Conservation (phyloP, 2,797 vertebrate genomes). For the Peromyscus nudipes region DNA sequence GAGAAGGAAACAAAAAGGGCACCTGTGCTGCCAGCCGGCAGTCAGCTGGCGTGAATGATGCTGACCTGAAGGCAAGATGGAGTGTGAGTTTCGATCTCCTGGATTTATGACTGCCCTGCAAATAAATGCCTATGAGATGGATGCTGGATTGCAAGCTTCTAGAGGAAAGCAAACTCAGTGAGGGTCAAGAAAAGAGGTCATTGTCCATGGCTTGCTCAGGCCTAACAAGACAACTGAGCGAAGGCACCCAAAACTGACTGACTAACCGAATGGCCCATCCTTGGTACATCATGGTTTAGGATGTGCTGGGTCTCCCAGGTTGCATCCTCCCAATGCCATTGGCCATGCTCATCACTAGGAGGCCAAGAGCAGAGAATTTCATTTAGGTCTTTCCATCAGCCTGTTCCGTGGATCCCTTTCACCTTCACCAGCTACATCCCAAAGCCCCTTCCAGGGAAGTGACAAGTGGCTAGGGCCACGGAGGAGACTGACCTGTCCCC, state of each 20-base stretch:
- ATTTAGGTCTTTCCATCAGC: not conserved
- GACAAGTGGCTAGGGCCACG: not conserved
- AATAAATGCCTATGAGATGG: not conserved
- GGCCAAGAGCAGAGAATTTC: no score
- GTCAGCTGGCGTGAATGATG: not conserved
- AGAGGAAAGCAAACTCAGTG: not conserved
- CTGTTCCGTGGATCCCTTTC: not conserved
- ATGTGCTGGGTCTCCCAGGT: not conserved
- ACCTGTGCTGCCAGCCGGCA: not conserved
- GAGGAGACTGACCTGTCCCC: not conserved
- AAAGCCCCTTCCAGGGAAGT: not conserved
- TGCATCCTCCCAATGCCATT: accelerated
- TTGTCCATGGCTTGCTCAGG: not conserved
- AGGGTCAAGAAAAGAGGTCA: not conserved
- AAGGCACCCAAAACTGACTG: not conserved
- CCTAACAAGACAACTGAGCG: not conserved
- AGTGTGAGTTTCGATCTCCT: not conserved
- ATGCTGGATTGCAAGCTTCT: not conserved
- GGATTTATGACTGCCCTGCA: not conserved
- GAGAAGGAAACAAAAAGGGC: not conserved
- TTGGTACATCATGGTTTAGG: not conserved
- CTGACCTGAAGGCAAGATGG: not conserved
- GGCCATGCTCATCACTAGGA: not conserved
- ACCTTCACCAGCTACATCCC: not conserved
- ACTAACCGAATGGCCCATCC: no score